Evolutionary conservation across 1,140 invertebrate species (phyloP), one percentile per base, ranked within the genome.

Genomic region (Drosophila jambulina): DNA sequence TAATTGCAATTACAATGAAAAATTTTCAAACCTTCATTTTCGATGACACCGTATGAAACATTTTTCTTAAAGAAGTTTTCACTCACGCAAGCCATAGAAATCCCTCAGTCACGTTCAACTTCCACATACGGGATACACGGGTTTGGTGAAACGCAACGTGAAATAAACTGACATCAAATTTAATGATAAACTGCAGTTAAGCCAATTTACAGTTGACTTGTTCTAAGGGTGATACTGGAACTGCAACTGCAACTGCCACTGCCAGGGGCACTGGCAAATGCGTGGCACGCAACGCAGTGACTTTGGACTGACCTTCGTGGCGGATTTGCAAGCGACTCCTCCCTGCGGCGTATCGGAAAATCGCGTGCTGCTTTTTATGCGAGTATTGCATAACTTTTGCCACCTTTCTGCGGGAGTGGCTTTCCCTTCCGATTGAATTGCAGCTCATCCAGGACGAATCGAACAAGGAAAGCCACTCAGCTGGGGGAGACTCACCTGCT

Each of bases 191-290:
- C 84, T 88, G 64, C 80, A 71, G 79, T 83, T 87, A 87, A 87
- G 83, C 84, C 84, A 87, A 88, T 87, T 88, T 78, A 88, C 84
- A 88, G 84, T 84, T 88, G 84, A 87, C 72, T 88, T 88, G 80
- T 67, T 80, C 49, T 71, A 38, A 56, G 53, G 68, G 64, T 78
- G 75, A 59, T 29, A 78, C 43, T 56, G 53, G 34, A 38, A 56
- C 15, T 56, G 53, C 53, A 32, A 51, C 27, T 51, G 48, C 48
- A 59, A 65, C 79, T 76, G 56, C 64, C 80, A 83, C 54, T 58
- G 64, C 59, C 53, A 71, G 58, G 63, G 58, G 49, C 70, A 49
- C 58, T 77, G 63, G 65, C 57, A 62, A 77, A 72, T 75, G 77
- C 78, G 65, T 80, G 61, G 78, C 78, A 81, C 70, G 70, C 70